These are phyloP conservation scores for Lymantria monacha DNA, from an alignment of 2,888 invertebrate genomes.

Conservation along the genomic window DNA sequence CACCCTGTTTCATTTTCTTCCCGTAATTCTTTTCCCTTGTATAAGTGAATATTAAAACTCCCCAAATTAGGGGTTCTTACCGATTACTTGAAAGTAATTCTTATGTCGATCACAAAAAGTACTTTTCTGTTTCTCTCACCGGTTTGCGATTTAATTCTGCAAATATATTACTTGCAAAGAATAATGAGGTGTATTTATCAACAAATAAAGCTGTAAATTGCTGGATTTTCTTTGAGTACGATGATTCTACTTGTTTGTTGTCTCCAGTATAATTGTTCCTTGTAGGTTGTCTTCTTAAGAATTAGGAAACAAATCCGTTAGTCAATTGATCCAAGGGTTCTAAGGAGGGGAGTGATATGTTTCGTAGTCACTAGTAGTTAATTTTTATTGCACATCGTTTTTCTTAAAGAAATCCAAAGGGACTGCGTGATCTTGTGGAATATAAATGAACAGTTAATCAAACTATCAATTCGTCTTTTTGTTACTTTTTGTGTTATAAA, in stretches of 20 bases:
- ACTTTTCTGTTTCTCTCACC: constrained; percentile 31
- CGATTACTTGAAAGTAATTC: constrained; percentile 33
- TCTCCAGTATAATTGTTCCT: constrained; percentile 76
- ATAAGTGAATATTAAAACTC: constrained; percentile 77
- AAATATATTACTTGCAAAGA: constrained; percentile 27
- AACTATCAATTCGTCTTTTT: not conserved
- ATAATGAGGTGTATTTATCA: constrained; percentile 39
- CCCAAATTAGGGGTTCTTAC: constrained; percentile 51
- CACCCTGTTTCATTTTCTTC: constrained; percentile 75
- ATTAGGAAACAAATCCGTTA: constrained; percentile 77
- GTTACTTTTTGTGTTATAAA: not conserved
- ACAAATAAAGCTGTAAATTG: constrained; percentile 43
- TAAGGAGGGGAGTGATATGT: constrained; percentile 40
- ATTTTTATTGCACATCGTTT: constrained; percentile 65
- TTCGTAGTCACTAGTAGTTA: constrained; percentile 47
- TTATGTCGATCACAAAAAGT: constrained; percentile 40
- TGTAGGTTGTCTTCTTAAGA: constrained; percentile 76
- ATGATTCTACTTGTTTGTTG: constrained; percentile 34
- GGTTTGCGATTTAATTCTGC: constrained; percentile 51
- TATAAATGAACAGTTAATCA: not conserved
- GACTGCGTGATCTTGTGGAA: not conserved
- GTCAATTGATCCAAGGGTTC: constrained; percentile 69
- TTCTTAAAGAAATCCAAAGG: constrained; percentile 20
- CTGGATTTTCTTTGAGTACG: constrained; percentile 20
- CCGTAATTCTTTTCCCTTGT: constrained; percentile 77